These are phyloP conservation scores for Dromococcyx pavoninus DNA, from an alignment of 2,797 vertebrate genomes.

Conservation along the genomic window DNA sequence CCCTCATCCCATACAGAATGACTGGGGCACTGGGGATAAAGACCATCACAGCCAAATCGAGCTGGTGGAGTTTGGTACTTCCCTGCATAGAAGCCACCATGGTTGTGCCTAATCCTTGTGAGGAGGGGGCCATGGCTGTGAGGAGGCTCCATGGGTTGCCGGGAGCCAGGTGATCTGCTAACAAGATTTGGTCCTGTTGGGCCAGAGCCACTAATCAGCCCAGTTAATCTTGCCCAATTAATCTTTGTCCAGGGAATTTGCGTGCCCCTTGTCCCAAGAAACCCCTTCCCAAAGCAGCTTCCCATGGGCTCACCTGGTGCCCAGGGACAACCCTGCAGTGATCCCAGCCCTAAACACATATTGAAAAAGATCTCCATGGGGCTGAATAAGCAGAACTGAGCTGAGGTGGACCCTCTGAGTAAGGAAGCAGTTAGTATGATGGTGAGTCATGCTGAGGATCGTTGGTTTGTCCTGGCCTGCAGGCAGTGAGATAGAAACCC, in stretches of 20 bases:
- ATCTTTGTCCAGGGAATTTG: not conserved
- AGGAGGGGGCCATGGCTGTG: not conserved
- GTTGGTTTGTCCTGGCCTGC: not conserved
- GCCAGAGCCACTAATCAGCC: not conserved
- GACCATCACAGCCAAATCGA: rapidly evolving
- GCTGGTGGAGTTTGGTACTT: not conserved
- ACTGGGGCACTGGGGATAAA: not conserved
- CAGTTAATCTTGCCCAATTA: not conserved
- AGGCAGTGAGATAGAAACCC: not conserved
- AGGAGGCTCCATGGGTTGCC: not conserved
- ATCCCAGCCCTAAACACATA: not conserved
- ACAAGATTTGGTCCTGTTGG: not conserved
- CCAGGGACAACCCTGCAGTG: not conserved
- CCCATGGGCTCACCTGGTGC: not conserved
- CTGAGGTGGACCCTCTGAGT: not conserved
- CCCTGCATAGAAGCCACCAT: not conserved
- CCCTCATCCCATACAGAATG: rapidly evolving
- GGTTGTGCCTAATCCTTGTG: not conserved
- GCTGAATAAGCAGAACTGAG: not conserved
- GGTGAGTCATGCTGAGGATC: not conserved
- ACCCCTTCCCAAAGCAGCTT: not conserved
- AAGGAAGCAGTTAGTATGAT: rapidly evolving
- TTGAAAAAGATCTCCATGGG: not conserved
- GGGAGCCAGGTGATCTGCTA: not conserved
- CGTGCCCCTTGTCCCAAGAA: not conserved